Conservation (phyloP, 2,113 vertebrate species). For the Steatornis caripensis region DNA sequence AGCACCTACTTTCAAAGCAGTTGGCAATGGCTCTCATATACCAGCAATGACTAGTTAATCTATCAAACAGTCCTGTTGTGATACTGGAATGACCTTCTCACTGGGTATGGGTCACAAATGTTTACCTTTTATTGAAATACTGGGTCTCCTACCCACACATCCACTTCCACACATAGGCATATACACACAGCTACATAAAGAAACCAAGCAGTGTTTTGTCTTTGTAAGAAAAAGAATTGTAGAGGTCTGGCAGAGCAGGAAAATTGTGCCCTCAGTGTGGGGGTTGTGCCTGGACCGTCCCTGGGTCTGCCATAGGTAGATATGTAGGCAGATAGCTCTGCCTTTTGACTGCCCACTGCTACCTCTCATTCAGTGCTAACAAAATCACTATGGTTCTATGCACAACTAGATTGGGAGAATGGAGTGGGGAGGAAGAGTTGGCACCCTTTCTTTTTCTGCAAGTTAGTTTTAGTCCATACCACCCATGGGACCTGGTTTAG, state of each 20-base stretch:
- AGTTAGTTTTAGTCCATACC: neutral
- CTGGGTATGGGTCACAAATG: neutral
- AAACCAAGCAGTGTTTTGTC: neutral
- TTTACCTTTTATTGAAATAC: neutral
- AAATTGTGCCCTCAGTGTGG: fast-evolving
- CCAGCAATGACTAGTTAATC: neutral
- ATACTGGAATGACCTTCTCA: neutral
- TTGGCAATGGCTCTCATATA: neutral
- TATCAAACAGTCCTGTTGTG: neutral
- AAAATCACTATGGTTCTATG: neutral
- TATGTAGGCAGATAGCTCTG: neutral
- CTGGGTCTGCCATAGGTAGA: neutral
- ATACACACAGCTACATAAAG: neutral
- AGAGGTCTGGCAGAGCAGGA: neutral
- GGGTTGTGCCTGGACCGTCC: neutral
- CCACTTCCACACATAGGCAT: neutral
- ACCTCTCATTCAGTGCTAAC: neutral
- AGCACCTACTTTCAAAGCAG: neutral
- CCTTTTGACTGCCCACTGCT: neutral
- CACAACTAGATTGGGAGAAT: neutral
- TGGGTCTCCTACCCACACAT: fast-evolving
- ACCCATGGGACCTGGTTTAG: neutral
- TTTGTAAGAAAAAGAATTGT: neutral
- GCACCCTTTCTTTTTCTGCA: neutral
- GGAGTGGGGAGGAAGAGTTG: neutral